phyloP scores from a whole-genome alignment of 2,888 invertebrate species.

The Drosophila fulvimacula region DNA sequence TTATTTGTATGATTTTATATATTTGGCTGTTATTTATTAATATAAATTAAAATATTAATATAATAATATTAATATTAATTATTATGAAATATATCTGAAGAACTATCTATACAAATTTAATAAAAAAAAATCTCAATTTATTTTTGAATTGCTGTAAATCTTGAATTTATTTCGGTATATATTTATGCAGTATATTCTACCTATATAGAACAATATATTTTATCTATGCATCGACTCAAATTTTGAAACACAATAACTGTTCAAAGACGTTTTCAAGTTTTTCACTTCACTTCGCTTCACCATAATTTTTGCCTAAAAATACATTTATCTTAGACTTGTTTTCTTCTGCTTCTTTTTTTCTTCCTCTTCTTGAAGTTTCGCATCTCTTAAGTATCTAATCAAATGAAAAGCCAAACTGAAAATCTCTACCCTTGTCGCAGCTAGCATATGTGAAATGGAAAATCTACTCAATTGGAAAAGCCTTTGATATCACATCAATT shows the following conservation, averaged over 20 bases:
- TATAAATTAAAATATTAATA: no score
- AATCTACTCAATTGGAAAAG: slow-evolving; percentile 43
- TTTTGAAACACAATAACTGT: neutral
- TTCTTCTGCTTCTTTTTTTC: neutral
- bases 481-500: slow-evolving; percentile 45
- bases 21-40: no score
- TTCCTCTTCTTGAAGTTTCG: neutral
- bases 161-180: no score
- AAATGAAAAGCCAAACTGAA: slow-evolving; percentile 24
- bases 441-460: slow-evolving; percentile 36
- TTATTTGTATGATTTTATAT: no score
- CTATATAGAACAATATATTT: no score
- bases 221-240: no score
- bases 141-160: no score
- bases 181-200: no score
- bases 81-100: no score
- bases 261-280: neutral
- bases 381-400: slow-evolving; percentile 16
- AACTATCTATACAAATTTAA: no score
- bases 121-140: no score
- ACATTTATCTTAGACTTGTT: neutral
- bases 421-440: slow-evolving; percentile 4
- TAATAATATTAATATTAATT: no score
- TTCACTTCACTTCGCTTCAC: slow-evolving; percentile 8
- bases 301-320: neutral